Evolutionary conservation across 2,888 invertebrate species (phyloP).

Genomic region (Leptopterna dolabrata): DNA sequence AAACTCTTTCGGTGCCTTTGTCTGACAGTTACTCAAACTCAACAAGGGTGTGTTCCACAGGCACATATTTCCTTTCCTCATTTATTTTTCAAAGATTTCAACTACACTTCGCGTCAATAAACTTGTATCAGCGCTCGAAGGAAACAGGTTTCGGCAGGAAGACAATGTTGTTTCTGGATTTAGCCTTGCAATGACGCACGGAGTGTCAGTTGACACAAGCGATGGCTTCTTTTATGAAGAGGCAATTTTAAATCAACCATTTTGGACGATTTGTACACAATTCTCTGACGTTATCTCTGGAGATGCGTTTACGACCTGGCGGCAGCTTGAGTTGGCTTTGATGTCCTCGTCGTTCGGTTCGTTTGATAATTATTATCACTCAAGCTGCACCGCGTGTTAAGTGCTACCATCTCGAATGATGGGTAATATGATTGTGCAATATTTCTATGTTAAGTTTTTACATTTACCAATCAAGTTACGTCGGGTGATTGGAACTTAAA

Average conservation of each 20-base stretch:
- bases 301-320: constrained; percentile 25
- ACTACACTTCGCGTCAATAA: no score
- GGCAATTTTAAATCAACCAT: constrained; percentile 42
- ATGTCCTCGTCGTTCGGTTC: background rate
- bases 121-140: no score
- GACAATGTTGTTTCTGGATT: background rate
- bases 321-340: background rate
- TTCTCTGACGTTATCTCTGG: constrained; percentile 6
- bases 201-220: background rate
- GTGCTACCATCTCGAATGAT: background rate
- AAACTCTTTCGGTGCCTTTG: background rate
- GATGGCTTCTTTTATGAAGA: constrained; percentile 1
- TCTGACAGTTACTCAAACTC: no score
- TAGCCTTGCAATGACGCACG: background rate
- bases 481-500: no score
- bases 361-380: background rate
- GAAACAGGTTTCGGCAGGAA: no score
- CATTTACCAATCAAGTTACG: no score
- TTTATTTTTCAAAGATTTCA: no score
- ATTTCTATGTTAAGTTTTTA: no score
- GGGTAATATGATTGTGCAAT: no score
- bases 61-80: no score
- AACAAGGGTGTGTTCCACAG: no score
- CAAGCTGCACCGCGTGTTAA: background rate
- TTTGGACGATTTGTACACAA: constrained; percentile 41